These are phyloP conservation scores for Heteromormyrus szaboi DNA, from an alignment of 2,797 vertebrate species.

Conservation along the genomic window DNA sequence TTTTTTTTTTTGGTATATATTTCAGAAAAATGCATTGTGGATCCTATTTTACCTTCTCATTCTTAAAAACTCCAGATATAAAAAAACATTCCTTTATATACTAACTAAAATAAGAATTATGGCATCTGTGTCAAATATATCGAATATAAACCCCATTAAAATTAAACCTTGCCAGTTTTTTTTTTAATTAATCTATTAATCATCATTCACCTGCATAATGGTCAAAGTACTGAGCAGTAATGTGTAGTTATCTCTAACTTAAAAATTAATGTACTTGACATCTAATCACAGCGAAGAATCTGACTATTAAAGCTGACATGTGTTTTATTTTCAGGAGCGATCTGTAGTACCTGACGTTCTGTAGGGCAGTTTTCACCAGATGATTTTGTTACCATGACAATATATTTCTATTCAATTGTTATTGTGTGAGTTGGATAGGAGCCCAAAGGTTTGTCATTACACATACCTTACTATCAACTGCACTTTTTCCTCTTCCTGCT, in stretches of 20 bases:
- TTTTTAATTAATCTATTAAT: constrained; percentile 4
- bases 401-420: constrained; percentile 64
- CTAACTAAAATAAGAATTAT: not conserved
- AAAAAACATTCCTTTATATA: not conserved
- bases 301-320: constrained; percentile 1
- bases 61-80: not conserved
- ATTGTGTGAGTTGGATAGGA: constrained; percentile 50
- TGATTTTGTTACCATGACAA: constrained; percentile 69
- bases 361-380: constrained; percentile 59
- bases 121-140: not conserved
- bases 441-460: constrained; percentile 70
- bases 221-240: not conserved
- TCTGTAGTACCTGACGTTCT: constrained; percentile 51
- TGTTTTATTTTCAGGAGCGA: constrained; percentile 56
- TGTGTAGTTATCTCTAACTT: constrained; percentile 2
- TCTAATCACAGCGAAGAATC: constrained; percentile 3
- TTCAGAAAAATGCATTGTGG: not conserved
- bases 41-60: not conserved
- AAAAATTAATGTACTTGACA: constrained; percentile 7
- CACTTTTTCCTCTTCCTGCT: constrained; percentile 63
- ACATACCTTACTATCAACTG: constrained; percentile 65
- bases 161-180: not conserved
- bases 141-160: not conserved
- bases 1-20: not conserved
- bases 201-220: not conserved